Evolutionary conservation across 1,140 invertebrate genomes (phyloP).

Genomic region (Eumaeus atala): DNA sequence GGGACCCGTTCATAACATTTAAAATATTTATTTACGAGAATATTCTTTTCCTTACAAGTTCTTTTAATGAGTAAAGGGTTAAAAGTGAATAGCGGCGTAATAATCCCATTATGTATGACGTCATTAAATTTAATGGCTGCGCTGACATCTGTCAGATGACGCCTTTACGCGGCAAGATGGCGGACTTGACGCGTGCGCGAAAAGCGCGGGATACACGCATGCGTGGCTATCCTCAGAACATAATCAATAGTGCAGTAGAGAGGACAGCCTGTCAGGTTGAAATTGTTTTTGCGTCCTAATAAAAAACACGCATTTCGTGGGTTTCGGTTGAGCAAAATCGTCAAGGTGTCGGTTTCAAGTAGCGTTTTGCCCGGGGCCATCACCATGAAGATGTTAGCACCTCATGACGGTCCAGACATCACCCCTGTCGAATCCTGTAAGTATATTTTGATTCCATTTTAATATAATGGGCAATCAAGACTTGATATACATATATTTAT

Average conservation of each 20-base stretch:
- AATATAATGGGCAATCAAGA: no score
- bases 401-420: conserved; percentile 53
- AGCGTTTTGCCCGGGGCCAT: conserved; percentile 58
- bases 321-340: conserved; percentile 35
- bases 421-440: conserved; percentile 51
- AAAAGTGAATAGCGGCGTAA: no score
- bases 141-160: conserved; percentile 56
- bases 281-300: conserved; percentile 37
- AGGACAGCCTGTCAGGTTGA: conserved; percentile 60
- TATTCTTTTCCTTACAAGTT: no score
- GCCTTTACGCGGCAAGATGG: conserved; percentile 43
- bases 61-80: no score
- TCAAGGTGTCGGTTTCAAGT: conserved; percentile 62
- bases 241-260: conserved; percentile 38
- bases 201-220: conserved; percentile 33
- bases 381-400: conserved; percentile 56
- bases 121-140: conserved; percentile 7
- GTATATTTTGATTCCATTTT: conserved; percentile 26
- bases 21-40: no score
- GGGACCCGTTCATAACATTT: no score
- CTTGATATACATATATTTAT: no score
- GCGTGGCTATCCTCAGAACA: conserved; percentile 22
- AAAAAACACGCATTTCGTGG: conserved; percentile 33
- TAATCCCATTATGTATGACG: neutral
- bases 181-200: conserved; percentile 38